Percentiles rank a stretch among this genome's conserved stretches.
Conservation (phyloP, 2,113 vertebrate genomes). For the Cephalopterus ornatus region DNA sequence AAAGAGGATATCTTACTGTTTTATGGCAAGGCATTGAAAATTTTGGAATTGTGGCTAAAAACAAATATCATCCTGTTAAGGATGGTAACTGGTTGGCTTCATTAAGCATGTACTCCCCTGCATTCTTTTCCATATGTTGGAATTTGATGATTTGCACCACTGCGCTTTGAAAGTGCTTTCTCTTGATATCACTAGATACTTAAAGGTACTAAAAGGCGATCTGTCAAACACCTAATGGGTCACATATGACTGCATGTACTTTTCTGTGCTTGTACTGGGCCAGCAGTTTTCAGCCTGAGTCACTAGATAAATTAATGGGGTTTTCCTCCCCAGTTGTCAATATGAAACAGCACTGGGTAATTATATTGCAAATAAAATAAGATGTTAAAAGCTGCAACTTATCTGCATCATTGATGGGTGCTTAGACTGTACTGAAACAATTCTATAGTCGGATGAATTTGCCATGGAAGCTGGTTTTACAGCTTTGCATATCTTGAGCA, state of each 20-base stretch:
- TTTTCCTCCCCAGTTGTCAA: not conserved
- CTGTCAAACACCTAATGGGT: not conserved
- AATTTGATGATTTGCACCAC: not conserved
- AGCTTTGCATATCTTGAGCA: not conserved
- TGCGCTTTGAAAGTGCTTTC: not conserved
- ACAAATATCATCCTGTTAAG: not conserved
- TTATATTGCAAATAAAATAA: not conserved
- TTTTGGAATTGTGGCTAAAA: not conserved
- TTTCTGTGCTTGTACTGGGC: not conserved
- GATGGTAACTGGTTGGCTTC: not conserved
- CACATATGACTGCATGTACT: accelerated
- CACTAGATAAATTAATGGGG: not conserved
- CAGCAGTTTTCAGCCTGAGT: not conserved
- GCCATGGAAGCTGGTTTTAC: not conserved
- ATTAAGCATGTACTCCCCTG: not conserved
- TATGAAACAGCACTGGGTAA: not conserved
- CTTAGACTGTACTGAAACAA: not conserved
- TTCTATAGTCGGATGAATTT: not conserved
- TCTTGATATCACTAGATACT: not conserved
- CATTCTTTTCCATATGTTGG: not conserved
- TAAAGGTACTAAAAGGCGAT: not conserved
- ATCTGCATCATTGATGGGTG: not conserved
- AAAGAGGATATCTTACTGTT: not conserved
- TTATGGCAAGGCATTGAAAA: not conserved
- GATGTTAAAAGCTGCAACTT: not conserved